phyloP scores from a whole-genome alignment of 2,888 invertebrate species.

The Acheta domesticus region DNA sequence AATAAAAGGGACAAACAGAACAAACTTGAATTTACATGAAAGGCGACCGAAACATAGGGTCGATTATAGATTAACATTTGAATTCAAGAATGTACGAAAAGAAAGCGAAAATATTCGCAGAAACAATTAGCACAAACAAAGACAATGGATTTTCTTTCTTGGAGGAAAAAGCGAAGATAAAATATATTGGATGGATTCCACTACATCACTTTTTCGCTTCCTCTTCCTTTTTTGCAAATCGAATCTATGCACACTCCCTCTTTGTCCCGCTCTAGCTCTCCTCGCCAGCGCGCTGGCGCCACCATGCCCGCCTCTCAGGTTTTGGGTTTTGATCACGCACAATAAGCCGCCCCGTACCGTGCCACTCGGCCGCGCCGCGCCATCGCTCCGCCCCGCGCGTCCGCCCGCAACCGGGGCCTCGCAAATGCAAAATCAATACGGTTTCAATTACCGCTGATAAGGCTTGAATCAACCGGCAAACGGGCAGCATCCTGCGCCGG shows the following conservation, averaged over 20 bases:
- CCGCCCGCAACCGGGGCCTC: neutral
- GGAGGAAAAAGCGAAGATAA: too few relatives aligned
- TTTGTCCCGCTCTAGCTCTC: too few relatives aligned
- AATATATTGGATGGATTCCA: neutral
- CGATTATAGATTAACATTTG: too few relatives aligned
- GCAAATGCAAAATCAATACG: conserved; percentile 18
- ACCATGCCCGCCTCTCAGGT: neutral
- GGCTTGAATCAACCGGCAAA: neutral
- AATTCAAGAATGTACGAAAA: too few relatives aligned
- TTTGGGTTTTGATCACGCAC: neutral
- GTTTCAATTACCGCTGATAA: conserved; percentile 18
- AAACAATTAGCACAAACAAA: too few relatives aligned
- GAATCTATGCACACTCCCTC: neutral
- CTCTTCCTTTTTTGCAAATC: neutral
- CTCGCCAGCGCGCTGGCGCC: neutral
- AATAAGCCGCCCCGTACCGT: neutral
- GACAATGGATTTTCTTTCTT: too few relatives aligned
- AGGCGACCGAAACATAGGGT: too few relatives aligned
- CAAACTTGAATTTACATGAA: too few relatives aligned
- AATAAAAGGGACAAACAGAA: too few relatives aligned
- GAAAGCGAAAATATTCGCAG: too few relatives aligned
- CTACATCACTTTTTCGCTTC: neutral
- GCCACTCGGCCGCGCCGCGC: neutral
- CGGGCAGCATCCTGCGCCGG: neutral
- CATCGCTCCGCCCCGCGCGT: neutral